These are phyloP conservation scores for Ochropacha duplaris DNA, from an alignment of 2,888 invertebrate species.

Conservation along the genomic window DNA sequence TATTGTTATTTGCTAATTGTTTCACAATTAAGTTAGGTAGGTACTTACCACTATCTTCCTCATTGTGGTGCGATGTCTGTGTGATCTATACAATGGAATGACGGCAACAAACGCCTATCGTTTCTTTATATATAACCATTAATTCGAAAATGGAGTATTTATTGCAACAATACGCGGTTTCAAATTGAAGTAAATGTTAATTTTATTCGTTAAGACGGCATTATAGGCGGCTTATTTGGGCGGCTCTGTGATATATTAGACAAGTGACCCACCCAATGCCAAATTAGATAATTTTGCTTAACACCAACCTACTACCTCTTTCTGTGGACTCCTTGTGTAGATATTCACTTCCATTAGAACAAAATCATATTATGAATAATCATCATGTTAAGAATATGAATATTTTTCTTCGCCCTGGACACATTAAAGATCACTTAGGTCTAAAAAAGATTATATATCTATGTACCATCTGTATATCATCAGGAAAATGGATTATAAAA, in stretches of 20 bases:
- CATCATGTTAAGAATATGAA: too few relatives aligned
- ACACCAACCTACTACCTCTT: conserved; percentile 27
- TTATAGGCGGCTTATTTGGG: conserved; percentile 65
- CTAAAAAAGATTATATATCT: too few relatives aligned
- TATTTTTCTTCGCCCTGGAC: too few relatives aligned
- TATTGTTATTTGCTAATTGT: not conserved
- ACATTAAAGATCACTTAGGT: too few relatives aligned
- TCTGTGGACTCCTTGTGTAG: conserved; percentile 10
- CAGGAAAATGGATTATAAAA: too few relatives aligned
- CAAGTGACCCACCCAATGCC: conserved; percentile 49
- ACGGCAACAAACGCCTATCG: conserved; percentile 45
- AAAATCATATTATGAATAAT: conserved; percentile 8
- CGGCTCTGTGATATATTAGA: conserved; percentile 57
- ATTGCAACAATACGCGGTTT: conserved; percentile 62
- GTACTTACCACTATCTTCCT: conserved; percentile 65
- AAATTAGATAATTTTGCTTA: conserved; percentile 35
- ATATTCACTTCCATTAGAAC: conserved; percentile 6
- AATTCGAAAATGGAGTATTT: conserved; percentile 71
- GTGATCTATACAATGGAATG: conserved; percentile 57
- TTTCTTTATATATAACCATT: conserved; percentile 71
- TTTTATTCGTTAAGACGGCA: conserved; percentile 68
- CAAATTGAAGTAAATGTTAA: conserved; percentile 71
- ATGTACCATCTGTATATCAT: too few relatives aligned
- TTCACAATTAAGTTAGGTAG: too few relatives aligned
- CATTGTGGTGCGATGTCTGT: conserved; percentile 55